These are phyloP conservation scores for Eptatretus burgeri DNA, from an alignment of 2,113 vertebrate species.

Conservation along the genomic window DNA sequence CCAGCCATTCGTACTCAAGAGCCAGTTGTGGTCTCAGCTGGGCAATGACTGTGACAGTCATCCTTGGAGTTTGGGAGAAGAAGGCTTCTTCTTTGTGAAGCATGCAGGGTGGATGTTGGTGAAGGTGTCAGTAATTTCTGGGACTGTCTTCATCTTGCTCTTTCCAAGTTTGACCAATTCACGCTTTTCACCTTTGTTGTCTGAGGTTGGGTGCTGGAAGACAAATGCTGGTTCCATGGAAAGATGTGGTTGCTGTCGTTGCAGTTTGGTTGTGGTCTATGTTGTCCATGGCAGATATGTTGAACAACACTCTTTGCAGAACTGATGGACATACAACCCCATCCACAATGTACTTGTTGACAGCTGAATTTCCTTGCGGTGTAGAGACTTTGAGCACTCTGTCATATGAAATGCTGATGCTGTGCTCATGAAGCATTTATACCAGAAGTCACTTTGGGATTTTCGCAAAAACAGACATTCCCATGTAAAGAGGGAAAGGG, in stretches of 20 bases:
- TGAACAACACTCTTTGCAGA: conserved; percentile 9
- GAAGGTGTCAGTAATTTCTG: no score
- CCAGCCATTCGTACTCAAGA: no score
- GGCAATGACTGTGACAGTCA: no score
- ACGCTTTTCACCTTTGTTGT: conserved; percentile 7
- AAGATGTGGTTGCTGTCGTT: conserved; percentile 7
- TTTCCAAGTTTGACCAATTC: no score
- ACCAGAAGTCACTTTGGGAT: conserved; percentile 7
- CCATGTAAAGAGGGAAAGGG: conserved; percentile 7
- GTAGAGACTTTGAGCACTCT: conserved; percentile 6
- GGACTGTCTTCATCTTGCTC: no score
- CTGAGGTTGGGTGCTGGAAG: conserved; percentile 9
- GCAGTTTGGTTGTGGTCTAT: conserved; percentile 10
- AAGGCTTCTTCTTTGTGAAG: no score
- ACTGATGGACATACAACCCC: conserved; percentile 8
- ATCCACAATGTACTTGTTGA: conserved; percentile 7
- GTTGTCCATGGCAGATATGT: conserved; percentile 9
- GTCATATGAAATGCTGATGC: conserved; percentile 9
- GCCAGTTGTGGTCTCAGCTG: no score
- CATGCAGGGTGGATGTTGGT: no score
- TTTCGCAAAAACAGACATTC: conserved; percentile 9
- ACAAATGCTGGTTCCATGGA: conserved; percentile 9
- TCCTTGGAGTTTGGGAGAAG: no score
- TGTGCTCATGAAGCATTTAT: conserved; percentile 9
- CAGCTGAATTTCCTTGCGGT: no score